Percentiles rank a stretch among this genome's conserved stretches.
Evolutionary conservation across 1,140 invertebrate species (phyloP).

Genomic region (Maconellicoccus hirsutus): DNA sequence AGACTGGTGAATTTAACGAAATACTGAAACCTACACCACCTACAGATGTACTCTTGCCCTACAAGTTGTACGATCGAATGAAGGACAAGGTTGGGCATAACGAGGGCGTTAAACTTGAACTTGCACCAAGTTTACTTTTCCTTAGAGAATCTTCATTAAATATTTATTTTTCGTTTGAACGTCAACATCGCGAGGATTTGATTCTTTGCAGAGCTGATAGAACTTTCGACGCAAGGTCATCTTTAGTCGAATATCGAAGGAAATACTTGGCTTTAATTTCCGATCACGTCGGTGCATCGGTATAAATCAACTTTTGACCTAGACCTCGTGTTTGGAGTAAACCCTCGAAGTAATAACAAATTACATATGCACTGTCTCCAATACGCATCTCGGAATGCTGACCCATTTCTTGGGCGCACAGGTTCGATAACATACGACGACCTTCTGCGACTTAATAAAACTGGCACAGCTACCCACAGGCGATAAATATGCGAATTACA

Average conservation of each 20-base stretch:
- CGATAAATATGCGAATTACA: conserved; percentile 1
- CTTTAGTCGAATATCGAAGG: background rate
- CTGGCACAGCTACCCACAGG: conserved; percentile 1
- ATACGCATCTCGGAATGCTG: background rate
- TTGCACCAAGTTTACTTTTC: no score
- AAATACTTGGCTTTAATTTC: background rate
- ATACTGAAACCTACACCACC: background rate
- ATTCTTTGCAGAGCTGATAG: background rate
- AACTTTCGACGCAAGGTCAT: background rate
- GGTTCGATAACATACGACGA: background rate
- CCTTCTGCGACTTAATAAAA: background rate
- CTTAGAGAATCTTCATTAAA: no score
- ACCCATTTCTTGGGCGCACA: background rate
- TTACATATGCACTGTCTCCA: background rate
- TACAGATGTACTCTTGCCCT: background rate
- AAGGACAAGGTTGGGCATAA: no score
- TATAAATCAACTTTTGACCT: background rate
- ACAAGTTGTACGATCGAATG: background rate
- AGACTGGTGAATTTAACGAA: no score
- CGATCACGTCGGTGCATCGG: background rate
- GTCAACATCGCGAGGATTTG: no score
- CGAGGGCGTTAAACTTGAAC: no score
- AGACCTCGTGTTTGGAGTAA: background rate
- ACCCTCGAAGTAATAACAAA: background rate
- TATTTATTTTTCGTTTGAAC: no score